Conservation (phyloP, 2,797 vertebrate genomes). For the Mus caroli region DNA sequence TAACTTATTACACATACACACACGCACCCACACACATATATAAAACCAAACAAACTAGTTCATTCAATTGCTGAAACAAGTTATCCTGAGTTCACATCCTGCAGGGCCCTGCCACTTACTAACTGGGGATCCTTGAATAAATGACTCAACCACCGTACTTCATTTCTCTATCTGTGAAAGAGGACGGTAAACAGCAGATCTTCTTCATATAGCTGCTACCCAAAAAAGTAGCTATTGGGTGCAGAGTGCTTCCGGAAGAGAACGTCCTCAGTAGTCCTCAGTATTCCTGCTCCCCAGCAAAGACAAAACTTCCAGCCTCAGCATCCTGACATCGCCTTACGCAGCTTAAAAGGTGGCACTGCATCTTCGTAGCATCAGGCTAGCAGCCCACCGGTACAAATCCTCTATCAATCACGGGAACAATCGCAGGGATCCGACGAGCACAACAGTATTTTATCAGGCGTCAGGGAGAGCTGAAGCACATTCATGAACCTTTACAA, state of each 20-base stretch:
- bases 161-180: conserved; percentile 41
- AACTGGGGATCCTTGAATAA: conserved; percentile 7
- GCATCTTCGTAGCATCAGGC: conserved; percentile 5
- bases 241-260: conserved; percentile 2
- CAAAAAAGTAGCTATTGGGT: background rate
- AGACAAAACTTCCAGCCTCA: conserved; percentile 51
- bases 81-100: background rate
- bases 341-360: conserved; percentile 22
- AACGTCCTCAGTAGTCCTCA: background rate
- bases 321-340: conserved; percentile 58
- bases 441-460: background rate
- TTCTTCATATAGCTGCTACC: background rate
- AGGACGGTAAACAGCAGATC: background rate
- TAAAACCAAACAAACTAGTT: background rate
- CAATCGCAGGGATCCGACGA: background rate
- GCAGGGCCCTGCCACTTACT: conserved; percentile 36
- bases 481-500: conserved; percentile 44
- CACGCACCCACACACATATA: too few species aligned
- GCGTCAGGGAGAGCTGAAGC: background rate
- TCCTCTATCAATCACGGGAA: background rate
- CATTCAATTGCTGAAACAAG: background rate
- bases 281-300: background rate
- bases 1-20: background rate
- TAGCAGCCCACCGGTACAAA: background rate
- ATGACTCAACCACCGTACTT: conserved; percentile 7